Base-by-base conservation (phyloP, 2,113 vertebrate genomes). In the Isichthys henryi region DNA sequence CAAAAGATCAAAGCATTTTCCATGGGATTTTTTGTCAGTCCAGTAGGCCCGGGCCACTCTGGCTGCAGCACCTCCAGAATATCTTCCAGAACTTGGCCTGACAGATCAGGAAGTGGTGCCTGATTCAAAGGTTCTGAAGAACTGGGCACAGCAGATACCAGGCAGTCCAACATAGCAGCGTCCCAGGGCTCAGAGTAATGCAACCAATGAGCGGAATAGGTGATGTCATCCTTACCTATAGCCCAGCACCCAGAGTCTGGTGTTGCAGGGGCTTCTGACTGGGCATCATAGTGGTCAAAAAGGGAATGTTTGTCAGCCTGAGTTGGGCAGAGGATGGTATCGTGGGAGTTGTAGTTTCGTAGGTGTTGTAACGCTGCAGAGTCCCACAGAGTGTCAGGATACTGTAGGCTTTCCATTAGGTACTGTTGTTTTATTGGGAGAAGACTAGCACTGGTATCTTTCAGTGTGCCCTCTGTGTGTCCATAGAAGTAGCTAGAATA, bases 181-280 rank as follows among this genome's bases (percentile, higher is more conserved):
- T 91, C 91, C 91, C 92, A 94, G 1, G 91, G 92, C 1, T 90
- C 91, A 13, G 92, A 92, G 90, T 93, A 13, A 86, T 93, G 93
- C 0, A 88, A 17, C 86, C 88, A 90, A n/a, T 48, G 90, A 17
- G 74, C 35, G 7, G 88, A 43, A 84, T 43, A 48, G 0, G 93
- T 92, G 89, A 92, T 93, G 62, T 52, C 90, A 3, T 94, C 92
- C 58, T 87, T 11, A 23, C 89, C 84, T 27, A 58, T 58, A 2
- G 95, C 94, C 93, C 95, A 95, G 89, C 92, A 95, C 31, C 93
- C 93, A 8, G 94, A 94, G 62, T 94, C 95, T 0, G 93, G 94
- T 3, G 94, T 94, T 90, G 92, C 92, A 7, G 95, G 94, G 45
- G 91, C 94, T 48, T 91, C 91, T n/a, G 92, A 87, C 74, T 31